These are phyloP conservation scores for Drosophila kanekoi DNA, from an alignment of 2,888 invertebrate species.

Conservation along the genomic window DNA sequence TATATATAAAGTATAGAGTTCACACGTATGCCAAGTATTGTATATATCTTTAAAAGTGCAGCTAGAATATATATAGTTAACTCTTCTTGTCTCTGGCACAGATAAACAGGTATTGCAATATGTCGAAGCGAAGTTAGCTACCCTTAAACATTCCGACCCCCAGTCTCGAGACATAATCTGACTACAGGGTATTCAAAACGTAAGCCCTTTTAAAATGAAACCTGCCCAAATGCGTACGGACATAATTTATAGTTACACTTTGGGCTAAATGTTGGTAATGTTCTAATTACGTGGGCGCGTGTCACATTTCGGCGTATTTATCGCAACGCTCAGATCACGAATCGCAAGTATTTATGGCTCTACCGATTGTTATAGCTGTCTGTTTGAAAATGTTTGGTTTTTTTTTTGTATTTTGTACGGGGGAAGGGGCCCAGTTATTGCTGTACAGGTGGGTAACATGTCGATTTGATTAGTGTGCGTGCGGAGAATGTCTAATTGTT, in stretches of 20 bases:
- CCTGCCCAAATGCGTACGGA: conserved; percentile 29
- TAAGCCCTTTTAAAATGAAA: conserved; percentile 49
- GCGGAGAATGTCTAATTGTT: conserved; percentile 60
- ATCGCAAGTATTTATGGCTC: conserved; percentile 62
- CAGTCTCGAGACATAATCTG: not conserved
- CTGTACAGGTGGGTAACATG: conserved; percentile 53
- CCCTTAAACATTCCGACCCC: no score
- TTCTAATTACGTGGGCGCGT: conserved; percentile 81
- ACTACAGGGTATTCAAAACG: conserved; percentile 13
- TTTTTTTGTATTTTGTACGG: conserved; percentile 4
- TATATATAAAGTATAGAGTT: no score
- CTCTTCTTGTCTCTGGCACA: no score
- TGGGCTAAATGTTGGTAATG: conserved; percentile 71
- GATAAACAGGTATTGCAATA: no score
- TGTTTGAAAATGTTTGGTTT: conserved; percentile 2
- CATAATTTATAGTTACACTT: conserved; percentile 54
- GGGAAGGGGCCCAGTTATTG: conserved; percentile 23
- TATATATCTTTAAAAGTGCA: no score
- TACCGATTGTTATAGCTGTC: conserved; percentile 46
- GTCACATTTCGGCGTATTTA: conserved; percentile 64
- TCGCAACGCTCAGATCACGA: conserved; percentile 56
- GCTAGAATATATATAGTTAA: no score
- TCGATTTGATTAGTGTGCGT: conserved; percentile 66
- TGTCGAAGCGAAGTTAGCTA: no score
- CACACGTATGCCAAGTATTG: no score